Base-by-base conservation (phyloP, 2,888 invertebrate genomes). In the Liodrosophila aerea region DNA sequence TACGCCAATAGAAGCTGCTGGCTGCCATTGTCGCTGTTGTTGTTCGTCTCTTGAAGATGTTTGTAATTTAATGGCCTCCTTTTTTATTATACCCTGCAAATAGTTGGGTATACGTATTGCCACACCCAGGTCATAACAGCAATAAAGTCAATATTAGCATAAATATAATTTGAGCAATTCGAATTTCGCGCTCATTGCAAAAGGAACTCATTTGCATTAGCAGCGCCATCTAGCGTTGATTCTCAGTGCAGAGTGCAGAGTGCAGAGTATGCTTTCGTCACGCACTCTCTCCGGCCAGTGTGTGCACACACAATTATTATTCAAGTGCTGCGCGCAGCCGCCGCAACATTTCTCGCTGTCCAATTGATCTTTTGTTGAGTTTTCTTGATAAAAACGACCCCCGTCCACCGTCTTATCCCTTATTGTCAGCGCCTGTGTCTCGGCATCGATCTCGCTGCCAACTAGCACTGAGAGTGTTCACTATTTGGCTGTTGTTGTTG, bases 361-460 rank as follows among this genome's bases (percentile, higher is more conserved):
- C 87, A 86, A 86, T 87, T 86, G 81, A 83, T 85, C 86, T 85
- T 81, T 74, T 85, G 86, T 83, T 77, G 63, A 77, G 65, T 85
- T 85, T 81, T 86, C 83, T 69, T 82, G 86, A 85, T 80, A 84
- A 82, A 73, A 69, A 53, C 53, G 53, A 54, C 39, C 30, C 44
- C 37, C 53, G 9, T 29, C 11, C 40, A 27, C 12, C 9, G 8
- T 1, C 7, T 5, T 22, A 22, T 22, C 22, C 52, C 51, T 50
- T 52, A 50, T n/a, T 5, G 30, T 8, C 30, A 30, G 22, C 39
- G 31, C n/a, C 50, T 44, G n/a, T n/a, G n/a, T n/a, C 46, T 36
- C 54, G 46, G 57, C 60, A 49, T 31, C 37, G 53, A 53, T 53
- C 49, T 54, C 29, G 22, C 30, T 46, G 53, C 40, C 41, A 50